Evolutionary conservation across 2,113 vertebrate species (phyloP).

Genomic region (Thermophis baileyi): DNA sequence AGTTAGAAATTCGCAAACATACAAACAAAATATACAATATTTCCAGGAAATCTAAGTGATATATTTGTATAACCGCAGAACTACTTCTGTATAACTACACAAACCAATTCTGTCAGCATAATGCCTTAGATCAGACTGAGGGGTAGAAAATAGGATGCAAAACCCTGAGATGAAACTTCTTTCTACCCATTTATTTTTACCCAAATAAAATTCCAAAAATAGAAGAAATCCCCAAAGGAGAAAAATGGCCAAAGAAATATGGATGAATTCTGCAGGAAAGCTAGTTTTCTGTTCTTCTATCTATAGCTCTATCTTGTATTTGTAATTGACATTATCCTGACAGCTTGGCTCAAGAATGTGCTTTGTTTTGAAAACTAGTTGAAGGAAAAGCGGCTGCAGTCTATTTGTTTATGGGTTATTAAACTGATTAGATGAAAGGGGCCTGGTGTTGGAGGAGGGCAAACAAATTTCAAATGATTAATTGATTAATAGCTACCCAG

Average conservation of each 20-base stretch:
- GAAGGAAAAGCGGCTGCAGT: too few relatives aligned
- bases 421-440: neutral
- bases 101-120: neutral
- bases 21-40: neutral
- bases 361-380: neutral
- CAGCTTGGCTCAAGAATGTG: neutral
- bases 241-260: neutral
- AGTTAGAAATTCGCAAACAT: neutral
- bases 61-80: neutral
- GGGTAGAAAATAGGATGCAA: neutral
- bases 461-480: neutral
- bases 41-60: neutral
- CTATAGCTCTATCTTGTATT: neutral
- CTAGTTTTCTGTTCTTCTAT: neutral
- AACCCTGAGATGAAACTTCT: neutral
- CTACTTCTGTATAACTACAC: neutral
- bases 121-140: neutral
- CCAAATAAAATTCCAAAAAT: neutral
- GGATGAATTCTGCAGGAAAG: neutral
- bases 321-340: neutral
- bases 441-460: neutral
- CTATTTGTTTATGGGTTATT: neutral
- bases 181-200: neutral
- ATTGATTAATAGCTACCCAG: neutral
- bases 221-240: too few relatives aligned